A percentile compares a stretch with the other conserved stretches of the same genome.
Conservation (phyloP, 2,888 invertebrate species). For the Hedya salicella region DNA sequence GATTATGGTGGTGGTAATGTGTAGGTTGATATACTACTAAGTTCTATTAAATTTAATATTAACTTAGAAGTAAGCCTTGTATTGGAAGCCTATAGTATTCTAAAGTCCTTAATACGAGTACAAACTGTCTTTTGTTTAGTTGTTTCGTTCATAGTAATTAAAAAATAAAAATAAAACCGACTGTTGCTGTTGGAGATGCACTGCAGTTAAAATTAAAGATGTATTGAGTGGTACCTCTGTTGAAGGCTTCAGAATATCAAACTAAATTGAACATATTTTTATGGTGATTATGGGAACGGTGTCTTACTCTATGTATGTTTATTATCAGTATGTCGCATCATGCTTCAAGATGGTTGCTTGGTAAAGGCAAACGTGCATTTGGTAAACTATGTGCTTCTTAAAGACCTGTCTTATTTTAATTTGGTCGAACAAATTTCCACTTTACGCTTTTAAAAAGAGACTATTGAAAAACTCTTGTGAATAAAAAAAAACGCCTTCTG, state of each 20-base stretch:
- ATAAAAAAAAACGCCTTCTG: background rate
- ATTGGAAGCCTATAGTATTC: too few relatives aligned
- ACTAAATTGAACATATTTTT: background rate
- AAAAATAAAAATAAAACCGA: background rate
- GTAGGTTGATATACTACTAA: too few relatives aligned
- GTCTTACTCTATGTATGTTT: conserved; percentile 34
- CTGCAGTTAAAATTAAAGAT: background rate
- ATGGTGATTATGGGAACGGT: conserved; percentile 11
- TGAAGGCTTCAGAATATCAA: conserved; percentile 9
- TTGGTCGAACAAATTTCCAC: conserved; percentile 25
- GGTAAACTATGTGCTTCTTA: conserved; percentile 65
- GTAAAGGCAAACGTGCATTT: conserved; percentile 72
- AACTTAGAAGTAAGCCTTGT: too few relatives aligned
- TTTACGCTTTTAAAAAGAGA: background rate
- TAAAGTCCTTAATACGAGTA: too few relatives aligned
- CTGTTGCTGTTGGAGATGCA: background rate
- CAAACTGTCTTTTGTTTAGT: too few relatives aligned
- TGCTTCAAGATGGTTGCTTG: conserved; percentile 73
- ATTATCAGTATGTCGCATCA: conserved; percentile 55
- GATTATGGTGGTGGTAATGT: too few relatives aligned
- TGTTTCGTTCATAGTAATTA: too few relatives aligned
- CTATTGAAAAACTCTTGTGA: background rate
- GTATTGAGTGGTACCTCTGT: background rate
- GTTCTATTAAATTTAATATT: too few relatives aligned
- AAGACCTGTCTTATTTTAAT: conserved; percentile 23